phyloP scores from a whole-genome alignment of 1,140 invertebrate species.

The Drosophila sp. region DNA sequence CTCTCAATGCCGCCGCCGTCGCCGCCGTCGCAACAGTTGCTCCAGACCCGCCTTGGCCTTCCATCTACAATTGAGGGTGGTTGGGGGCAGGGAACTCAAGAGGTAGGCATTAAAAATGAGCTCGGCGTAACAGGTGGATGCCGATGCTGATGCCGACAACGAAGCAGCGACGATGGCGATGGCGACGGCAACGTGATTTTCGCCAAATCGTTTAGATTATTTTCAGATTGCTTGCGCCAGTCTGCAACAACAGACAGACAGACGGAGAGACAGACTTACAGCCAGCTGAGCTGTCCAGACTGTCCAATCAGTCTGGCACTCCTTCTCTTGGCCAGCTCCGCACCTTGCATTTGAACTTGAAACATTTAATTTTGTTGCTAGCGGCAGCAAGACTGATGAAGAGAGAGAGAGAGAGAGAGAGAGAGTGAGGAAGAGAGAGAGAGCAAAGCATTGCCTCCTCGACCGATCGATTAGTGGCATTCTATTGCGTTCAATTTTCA shows the following conservation, averaged over 20 bases:
- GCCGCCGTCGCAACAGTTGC: constrained; percentile 23
- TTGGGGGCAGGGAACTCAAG: neutral
- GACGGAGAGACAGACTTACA: constrained; percentile 1
- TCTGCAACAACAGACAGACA: constrained; percentile 12
- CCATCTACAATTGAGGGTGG: neutral
- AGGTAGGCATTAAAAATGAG: constrained; percentile 77
- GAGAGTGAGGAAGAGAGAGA: constrained; percentile 4
- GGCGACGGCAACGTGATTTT: constrained; percentile 77
- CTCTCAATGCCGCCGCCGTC: constrained; percentile 69
- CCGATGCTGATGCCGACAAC: constrained; percentile 51
- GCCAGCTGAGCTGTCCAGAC: constrained; percentile 27
- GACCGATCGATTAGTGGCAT: constrained; percentile 80
- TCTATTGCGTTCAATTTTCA: constrained; percentile 83
- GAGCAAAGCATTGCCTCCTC: constrained; percentile 21
- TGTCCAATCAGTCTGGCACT: constrained; percentile 38
- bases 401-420: constrained; percentile 10
- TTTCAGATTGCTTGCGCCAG: constrained; percentile 80
- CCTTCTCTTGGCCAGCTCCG: constrained; percentile 41
- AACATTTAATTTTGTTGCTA: constrained; percentile 81
- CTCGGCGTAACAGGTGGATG: constrained; percentile 80
- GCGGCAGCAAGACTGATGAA: constrained; percentile 40
- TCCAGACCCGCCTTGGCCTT: constrained; percentile 37
- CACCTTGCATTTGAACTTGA: constrained; percentile 83
- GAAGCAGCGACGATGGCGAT: constrained; percentile 49
- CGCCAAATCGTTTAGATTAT: constrained; percentile 83